Conservation (phyloP, 2,888 invertebrate species). For the Heterodera filipjevi region DNA sequence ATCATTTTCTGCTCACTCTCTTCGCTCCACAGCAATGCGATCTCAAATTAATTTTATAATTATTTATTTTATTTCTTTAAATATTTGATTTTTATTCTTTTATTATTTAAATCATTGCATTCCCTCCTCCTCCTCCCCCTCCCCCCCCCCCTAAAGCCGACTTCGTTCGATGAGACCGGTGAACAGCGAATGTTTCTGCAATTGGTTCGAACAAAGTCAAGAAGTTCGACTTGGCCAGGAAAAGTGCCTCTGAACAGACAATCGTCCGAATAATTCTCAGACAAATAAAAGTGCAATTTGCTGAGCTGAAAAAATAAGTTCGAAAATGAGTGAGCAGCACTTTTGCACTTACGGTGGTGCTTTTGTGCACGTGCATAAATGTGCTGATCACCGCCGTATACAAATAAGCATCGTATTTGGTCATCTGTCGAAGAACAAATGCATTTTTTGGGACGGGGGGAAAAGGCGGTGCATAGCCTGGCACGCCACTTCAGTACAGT, state of each 20-base stretch:
- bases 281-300: slow-evolving; percentile 4
- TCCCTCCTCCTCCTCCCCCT: too few species aligned
- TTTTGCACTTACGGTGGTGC: neutral
- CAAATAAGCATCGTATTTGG: neutral
- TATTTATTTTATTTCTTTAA: neutral
- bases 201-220: neutral
- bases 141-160: too few species aligned
- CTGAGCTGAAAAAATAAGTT: neutral
- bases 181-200: neutral
- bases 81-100: neutral
- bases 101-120: too few species aligned
- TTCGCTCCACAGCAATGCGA: slow-evolving; percentile 1
- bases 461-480: too few species aligned
- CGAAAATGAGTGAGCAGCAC: neutral
- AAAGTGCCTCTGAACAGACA: neutral
- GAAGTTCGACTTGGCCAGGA: neutral
- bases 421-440: neutral
- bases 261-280: neutral
- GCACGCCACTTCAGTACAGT: too few species aligned
- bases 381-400: neutral
- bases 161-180: neutral
- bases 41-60: neutral
- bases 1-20: neutral
- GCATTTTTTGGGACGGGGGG: too few species aligned
- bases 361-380: neutral